Base-by-base conservation (phyloP, 1,140 invertebrate genomes). In the Pemphigus obesinymphae region DNA sequence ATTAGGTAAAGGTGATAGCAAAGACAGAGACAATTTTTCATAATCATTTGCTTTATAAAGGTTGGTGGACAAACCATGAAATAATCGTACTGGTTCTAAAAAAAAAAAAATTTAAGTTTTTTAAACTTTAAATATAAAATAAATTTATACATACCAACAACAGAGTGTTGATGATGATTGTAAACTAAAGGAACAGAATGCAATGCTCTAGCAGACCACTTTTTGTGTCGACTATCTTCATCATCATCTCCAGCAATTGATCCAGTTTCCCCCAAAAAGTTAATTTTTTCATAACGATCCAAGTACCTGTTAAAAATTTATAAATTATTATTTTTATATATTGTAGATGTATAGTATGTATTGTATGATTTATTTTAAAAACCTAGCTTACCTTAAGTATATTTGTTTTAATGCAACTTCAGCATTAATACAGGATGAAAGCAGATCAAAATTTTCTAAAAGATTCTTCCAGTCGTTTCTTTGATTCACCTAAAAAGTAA, bases 1-100 rank as follows among this genome's bases (percentile, higher is more conserved):
- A 87, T 99, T 99, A 20, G 97, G 97, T 84, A 99, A 89, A 1
- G 97, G 97, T 48, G 95, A 97, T 26, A 97, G 87, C 10, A 99
- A 88, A 0, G 97, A 97, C 40, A 97, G 89, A 29, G 95, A 91
- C 17, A 99, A 88, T 84, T 94, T 93, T 84, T 96, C 94, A 85
- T 97, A 96, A 85, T 95, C 94, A 17, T 92, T 93, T 58, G 92
- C 89, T 84, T 92, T 92, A 83, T 93, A 93, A 37, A 96, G 87
- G 84, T 93, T 89, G 26, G 90, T 88, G 48, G 92, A 93, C 81
- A 95, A 86, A 78, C 92, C 92, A 85, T 91, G 90, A 85, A 90
- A 90, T 82, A 89, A 89, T 78, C 92, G 88, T 45, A 90, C 85
- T 72, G 89, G 87, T 86, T 93, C 92, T 93, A 88, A n/a, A 89